A percentile compares a stretch with the other conserved stretches of the same genome.
Evolutionary conservation across 2,888 invertebrate species (phyloP).

Genomic region (Noctua janthe): DNA sequence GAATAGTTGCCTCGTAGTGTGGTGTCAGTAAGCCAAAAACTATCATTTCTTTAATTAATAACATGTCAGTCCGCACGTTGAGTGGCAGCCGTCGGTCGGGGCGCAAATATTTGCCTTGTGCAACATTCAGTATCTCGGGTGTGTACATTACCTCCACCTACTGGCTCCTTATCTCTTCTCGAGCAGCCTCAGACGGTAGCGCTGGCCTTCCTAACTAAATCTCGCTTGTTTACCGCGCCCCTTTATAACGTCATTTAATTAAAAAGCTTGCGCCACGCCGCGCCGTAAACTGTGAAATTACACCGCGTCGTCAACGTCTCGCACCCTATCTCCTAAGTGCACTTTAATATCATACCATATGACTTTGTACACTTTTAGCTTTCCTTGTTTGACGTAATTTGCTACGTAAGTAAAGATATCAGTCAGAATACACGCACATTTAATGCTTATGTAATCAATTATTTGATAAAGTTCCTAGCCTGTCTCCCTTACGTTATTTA

Average conservation of each 20-base stretch:
- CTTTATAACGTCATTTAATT: constrained; percentile 82
- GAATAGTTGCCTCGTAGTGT: background rate
- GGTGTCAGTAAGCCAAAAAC: constrained; percentile 26
- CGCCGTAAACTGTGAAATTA: constrained; percentile 58
- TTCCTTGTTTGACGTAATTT: constrained; percentile 32
- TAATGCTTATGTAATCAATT: constrained; percentile 12
- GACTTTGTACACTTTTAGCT: constrained; percentile 19
- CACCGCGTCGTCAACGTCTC: constrained; percentile 21
- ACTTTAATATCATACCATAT: constrained; percentile 40
- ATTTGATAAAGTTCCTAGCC: background rate
- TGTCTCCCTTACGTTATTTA: constrained; percentile 4
- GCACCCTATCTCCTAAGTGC: constrained; percentile 33
- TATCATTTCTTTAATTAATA: constrained; percentile 59
- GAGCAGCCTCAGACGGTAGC: constrained; percentile 74
- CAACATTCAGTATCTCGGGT: constrained; percentile 80
- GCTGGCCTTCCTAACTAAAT: constrained; percentile 78
- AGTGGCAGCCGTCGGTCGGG: constrained; percentile 61
- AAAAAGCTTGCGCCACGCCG: constrained; percentile 73
- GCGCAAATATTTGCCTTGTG: constrained; percentile 83
- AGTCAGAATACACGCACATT: constrained; percentile 5
- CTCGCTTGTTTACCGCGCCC: constrained; percentile 79
- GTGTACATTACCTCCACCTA: constrained; percentile 81
- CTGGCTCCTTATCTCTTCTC: constrained; percentile 80
- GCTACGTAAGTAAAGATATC: constrained; percentile 29
- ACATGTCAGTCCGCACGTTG: constrained; percentile 65